Evolutionary conservation across 2,888 invertebrate genomes (phyloP).

Genomic region (Stenodera caucasica): DNA sequence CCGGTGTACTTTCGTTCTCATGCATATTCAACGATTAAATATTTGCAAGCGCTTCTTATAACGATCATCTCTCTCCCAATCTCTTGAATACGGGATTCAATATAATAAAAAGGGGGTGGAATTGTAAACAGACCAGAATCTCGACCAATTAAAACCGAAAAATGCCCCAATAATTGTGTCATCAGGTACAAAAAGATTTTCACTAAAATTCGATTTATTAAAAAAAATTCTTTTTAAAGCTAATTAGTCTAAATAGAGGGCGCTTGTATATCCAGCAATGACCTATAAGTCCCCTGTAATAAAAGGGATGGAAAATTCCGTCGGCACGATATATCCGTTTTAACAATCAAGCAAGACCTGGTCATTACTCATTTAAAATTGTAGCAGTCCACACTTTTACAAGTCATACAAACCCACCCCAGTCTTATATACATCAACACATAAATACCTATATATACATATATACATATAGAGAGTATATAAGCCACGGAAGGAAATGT

Average conservation of each 20-base stretch:
- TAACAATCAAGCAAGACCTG: constrained; percentile 51
- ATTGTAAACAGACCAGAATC: neutral
- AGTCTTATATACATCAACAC: too few species aligned
- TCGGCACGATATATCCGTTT: constrained; percentile 53
- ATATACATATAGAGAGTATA: constrained; percentile 19
- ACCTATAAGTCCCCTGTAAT: constrained; percentile 14
- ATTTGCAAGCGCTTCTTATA: constrained; percentile 55
- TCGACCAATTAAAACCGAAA: neutral
- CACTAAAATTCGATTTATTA: constrained; percentile 3
- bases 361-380: constrained; percentile 50
- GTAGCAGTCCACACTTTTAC: constrained; percentile 2
- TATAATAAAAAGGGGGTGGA: constrained; percentile 29
- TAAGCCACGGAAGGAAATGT: constrained; percentile 54
- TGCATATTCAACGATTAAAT: constrained; percentile 56
- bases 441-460: neutral
- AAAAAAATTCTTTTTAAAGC: too few species aligned
- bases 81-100: constrained; percentile 37
- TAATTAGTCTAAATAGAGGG: constrained; percentile 28
- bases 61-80: constrained; percentile 48
- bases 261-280: constrained; percentile 22
- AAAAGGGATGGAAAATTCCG: neutral
- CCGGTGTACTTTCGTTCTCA: constrained; percentile 51
- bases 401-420: neutral
- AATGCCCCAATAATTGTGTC: neutral
- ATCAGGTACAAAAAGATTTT: neutral